Conservation (phyloP, 2,888 invertebrate genomes). For the Nysson spinosus region DNA sequence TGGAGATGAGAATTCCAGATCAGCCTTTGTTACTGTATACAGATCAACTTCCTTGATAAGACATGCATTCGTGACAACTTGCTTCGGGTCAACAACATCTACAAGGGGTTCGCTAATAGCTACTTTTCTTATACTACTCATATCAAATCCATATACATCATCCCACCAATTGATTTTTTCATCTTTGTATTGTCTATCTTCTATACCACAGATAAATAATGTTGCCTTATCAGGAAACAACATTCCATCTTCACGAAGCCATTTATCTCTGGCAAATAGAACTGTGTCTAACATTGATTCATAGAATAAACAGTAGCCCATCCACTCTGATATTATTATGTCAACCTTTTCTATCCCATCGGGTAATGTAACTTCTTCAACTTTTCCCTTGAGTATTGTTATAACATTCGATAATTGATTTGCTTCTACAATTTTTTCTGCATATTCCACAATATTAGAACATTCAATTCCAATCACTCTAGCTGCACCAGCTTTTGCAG, state of each 20-base stretch:
- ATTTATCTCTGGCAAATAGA: slow-evolving; percentile 98
- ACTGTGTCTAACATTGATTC: slow-evolving; percentile 99
- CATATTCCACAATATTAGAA: slow-evolving; percentile 98
- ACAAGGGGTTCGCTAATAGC: slow-evolving; percentile 99
- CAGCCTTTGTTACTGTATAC: slow-evolving; percentile 97
- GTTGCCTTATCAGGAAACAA: slow-evolving; percentile 96
- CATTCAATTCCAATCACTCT: slow-evolving; percentile 98
- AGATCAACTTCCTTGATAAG: slow-evolving; percentile 98
- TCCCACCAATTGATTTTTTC: slow-evolving; percentile 99
- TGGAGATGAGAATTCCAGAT: slow-evolving; percentile 93
- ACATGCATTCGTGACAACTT: slow-evolving; percentile 97
- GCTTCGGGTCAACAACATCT: slow-evolving; percentile 98
- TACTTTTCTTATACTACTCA: slow-evolving; percentile 98
- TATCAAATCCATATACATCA: slow-evolving; percentile 99
- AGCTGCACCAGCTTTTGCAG: slow-evolving; percentile 98
- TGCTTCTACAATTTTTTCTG: slow-evolving; percentile 94
- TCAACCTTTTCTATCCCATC: slow-evolving; percentile 95
- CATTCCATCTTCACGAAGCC: slow-evolving; percentile 94
- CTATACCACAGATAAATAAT: slow-evolving; percentile 94
- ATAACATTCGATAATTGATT: slow-evolving; percentile 89
- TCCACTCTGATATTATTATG: slow-evolving; percentile 91
- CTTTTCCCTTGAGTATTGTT: slow-evolving; percentile 92
- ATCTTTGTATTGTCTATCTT: slow-evolving; percentile 99
- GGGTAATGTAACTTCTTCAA: slow-evolving; percentile 96
- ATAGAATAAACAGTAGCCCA: slow-evolving; percentile 95